Percentiles rank a stretch among this genome's conserved stretches.
These are phyloP conservation scores for Hydrotaea cyrtoneurina DNA, from an alignment of 2,888 invertebrate species.

Conservation along the genomic window DNA sequence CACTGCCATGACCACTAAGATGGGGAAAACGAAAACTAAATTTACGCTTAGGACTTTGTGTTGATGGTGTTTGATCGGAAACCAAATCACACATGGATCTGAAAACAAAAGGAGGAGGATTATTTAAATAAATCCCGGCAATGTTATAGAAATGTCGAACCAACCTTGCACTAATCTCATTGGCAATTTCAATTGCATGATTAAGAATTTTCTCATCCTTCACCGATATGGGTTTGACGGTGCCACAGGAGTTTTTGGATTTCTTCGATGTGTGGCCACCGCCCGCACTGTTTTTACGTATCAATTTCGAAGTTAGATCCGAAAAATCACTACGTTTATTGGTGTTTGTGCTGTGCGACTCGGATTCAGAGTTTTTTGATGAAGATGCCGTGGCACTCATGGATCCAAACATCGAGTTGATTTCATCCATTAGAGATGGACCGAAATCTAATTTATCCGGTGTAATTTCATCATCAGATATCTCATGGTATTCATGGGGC, in stretches of 20 bases:
- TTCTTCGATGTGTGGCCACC: constrained; percentile 75
- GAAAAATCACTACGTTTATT: constrained; percentile 87
- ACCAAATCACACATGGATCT: constrained; percentile 85
- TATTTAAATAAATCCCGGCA: not conserved
- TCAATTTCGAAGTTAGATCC: constrained; percentile 83
- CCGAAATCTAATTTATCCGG: constrained; percentile 87
- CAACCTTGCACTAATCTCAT: constrained; percentile 90
- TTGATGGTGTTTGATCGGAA: constrained; percentile 82
- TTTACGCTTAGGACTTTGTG: constrained; percentile 87
- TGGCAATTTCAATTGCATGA: constrained; percentile 95
- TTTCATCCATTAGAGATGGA: constrained; percentile 93
- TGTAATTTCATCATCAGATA: constrained; percentile 87
- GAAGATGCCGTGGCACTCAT: constrained; percentile 79
- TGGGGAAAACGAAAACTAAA: constrained; percentile 89
- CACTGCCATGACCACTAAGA: constrained; percentile 74
- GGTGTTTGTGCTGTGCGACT: constrained; percentile 85
- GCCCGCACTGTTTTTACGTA: constrained; percentile 71
- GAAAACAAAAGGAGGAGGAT: constrained; percentile 68
- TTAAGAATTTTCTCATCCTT: constrained; percentile 95
- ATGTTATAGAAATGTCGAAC: not conserved
- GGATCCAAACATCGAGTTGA: constrained; percentile 92
- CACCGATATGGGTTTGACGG: constrained; percentile 95
- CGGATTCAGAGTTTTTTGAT: constrained; percentile 80
- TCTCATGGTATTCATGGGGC: constrained; percentile 90
- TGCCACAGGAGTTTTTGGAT: constrained; percentile 80